Evolutionary conservation across 2,113 vertebrate species (phyloP).

Genomic region (Arvicanthis niloticus): DNA sequence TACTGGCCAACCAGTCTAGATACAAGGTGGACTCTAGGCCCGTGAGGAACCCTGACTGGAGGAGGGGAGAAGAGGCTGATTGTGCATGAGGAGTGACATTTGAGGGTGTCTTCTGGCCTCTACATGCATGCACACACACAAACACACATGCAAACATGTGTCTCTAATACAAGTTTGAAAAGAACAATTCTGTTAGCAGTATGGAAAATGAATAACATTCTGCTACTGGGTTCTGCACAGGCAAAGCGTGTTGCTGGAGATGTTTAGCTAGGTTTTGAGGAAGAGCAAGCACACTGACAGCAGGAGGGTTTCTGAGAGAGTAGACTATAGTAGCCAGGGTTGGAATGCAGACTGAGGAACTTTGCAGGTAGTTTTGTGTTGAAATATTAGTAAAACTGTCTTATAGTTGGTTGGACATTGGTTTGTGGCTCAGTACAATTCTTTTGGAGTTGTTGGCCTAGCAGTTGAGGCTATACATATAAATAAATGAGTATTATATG

Average conservation of each 20-base stretch:
- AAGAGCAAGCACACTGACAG: neutral
- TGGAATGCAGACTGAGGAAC: neutral
- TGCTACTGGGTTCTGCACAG: neutral
- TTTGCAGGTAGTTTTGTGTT: neutral
- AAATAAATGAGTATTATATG: neutral
- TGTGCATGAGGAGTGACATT: neutral
- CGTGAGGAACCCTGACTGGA: neutral
- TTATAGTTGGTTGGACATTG: slow-evolving; percentile 17
- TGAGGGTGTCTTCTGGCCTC: neutral
- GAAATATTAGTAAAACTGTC: neutral
- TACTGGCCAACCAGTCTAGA: neutral
- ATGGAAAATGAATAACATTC: slow-evolving; percentile 34
- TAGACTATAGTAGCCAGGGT: neutral
- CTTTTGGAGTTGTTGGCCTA: neutral
- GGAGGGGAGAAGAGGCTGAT: too few species aligned
- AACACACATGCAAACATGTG: neutral
- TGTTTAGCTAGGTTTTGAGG: neutral
- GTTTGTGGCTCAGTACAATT: neutral
- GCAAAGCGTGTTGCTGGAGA: neutral
- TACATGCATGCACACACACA: neutral
- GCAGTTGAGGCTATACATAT: neutral
- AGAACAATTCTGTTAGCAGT: slow-evolving; percentile 39
- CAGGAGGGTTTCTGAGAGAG: neutral
- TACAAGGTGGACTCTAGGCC: neutral
- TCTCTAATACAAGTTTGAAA: slow-evolving; percentile 47